A percentile compares a stretch with the other conserved stretches of the same genome.
Conservation (phyloP, 64 coral and sea anemone species). For the Orbicella faveolata region DNA sequence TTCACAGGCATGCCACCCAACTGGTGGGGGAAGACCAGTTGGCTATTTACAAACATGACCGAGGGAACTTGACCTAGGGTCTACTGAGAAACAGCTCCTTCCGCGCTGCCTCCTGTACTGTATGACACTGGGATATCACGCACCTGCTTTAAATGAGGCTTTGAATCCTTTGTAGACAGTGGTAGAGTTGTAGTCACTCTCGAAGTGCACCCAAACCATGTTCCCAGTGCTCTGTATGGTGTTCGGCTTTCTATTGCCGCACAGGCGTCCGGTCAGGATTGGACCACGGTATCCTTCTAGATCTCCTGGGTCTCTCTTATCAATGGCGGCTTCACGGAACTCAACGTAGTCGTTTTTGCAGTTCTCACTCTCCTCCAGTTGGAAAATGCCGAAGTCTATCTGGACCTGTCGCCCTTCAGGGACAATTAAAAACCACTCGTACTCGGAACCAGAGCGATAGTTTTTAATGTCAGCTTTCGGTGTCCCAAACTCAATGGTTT, state of each 20-base stretch:
- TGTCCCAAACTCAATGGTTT: background rate
- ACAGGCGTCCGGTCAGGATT: background rate
- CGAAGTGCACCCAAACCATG: conserved; percentile 17
- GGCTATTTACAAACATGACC: no score
- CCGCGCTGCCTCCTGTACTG: no score
- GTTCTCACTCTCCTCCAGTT: background rate
- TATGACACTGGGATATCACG: background rate
- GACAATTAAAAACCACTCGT: conserved; percentile 1
- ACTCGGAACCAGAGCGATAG: background rate
- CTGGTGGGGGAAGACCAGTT: no score
- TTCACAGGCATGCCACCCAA: no score
- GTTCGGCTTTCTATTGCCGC: background rate
- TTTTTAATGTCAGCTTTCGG: conserved; percentile 7
- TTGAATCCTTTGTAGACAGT: conserved; percentile 34
- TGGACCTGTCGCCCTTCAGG: background rate
- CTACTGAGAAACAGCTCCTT: background rate
- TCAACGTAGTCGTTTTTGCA: conserved; percentile 26
- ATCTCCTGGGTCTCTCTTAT: no score
- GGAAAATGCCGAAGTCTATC: background rate
- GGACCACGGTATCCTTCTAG: background rate
- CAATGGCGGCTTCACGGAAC: background rate
- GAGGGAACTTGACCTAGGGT: background rate
- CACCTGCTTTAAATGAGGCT: conserved; percentile 7
- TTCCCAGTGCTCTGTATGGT: background rate
- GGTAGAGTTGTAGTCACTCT: conserved; percentile 10